Percentiles rank a stretch among this genome's conserved stretches.
These are phyloP conservation scores for Mohoua ochrocephala DNA, from an alignment of 2,113 vertebrate genomes.

Conservation along the genomic window DNA sequence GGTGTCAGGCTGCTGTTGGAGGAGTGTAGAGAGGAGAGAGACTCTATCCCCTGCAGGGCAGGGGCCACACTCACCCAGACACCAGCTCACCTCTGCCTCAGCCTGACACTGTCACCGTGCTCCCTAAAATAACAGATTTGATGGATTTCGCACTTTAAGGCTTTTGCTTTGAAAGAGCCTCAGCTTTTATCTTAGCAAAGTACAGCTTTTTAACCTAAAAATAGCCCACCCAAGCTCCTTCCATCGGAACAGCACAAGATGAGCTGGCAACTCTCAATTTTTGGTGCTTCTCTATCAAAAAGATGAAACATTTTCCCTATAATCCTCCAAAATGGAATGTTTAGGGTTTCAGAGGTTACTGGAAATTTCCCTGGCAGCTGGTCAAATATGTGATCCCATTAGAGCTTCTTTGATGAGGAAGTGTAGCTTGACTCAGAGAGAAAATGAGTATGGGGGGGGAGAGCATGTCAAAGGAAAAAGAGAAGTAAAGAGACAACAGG, in stretches of 20 bases:
- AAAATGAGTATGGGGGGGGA: background rate
- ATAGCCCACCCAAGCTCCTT: slow-evolving; percentile 45
- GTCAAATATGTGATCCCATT: slow-evolving; percentile 62
- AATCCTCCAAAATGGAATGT: slow-evolving; percentile 63
- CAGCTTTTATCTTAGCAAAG: slow-evolving; percentile 63
- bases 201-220: slow-evolving; percentile 65
- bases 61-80: background rate
- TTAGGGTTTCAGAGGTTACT: slow-evolving; percentile 33
- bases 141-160: slow-evolving; percentile 54
- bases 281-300: slow-evolving; percentile 57
- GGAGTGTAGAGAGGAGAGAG: background rate
- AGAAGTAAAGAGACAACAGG: slow-evolving; percentile 29
- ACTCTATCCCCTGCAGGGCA: background rate
- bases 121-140: background rate
- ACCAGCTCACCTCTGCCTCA: background rate
- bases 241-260: slow-evolving; percentile 48
- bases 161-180: slow-evolving; percentile 56
- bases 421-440: slow-evolving; percentile 31
- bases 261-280: slow-evolving; percentile 52
- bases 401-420: slow-evolving; percentile 62
- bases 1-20: background rate
- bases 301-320: slow-evolving; percentile 56
- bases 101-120: background rate
- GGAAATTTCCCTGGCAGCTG: slow-evolving; percentile 67
- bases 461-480: background rate